Evolutionary conservation across 2,888 invertebrate genomes (phyloP).

Genomic region (Embidobia sp.): DNA sequence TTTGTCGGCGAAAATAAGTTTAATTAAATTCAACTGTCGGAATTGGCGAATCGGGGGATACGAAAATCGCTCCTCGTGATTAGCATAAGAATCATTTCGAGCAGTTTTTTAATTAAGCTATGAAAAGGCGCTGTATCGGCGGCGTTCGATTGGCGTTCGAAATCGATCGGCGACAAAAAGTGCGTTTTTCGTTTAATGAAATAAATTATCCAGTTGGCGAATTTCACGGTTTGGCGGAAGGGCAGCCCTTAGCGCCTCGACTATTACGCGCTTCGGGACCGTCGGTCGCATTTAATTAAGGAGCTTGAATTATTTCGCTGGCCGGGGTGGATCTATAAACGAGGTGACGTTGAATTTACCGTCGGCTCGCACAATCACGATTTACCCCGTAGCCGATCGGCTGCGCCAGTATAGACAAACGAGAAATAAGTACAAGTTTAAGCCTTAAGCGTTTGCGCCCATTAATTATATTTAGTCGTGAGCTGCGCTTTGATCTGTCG

Average conservation of each 20-base stretch:
- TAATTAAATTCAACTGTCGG: slow-evolving; percentile 19
- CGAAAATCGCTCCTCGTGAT: slow-evolving; percentile 10
- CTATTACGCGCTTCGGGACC: slow-evolving; percentile 56
- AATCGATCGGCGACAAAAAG: slow-evolving; percentile 37
- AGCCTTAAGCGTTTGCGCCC: neutral
- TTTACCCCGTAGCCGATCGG: slow-evolving; percentile 22
- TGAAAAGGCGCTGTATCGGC: slow-evolving; percentile 31
- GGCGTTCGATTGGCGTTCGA: slow-evolving; percentile 26
- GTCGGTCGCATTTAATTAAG: slow-evolving; percentile 70
- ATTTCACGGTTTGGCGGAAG: slow-evolving; percentile 44
- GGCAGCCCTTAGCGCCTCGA: slow-evolving; percentile 39
- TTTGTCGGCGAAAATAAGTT: slow-evolving; percentile 21
- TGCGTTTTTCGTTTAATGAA: slow-evolving; percentile 47
- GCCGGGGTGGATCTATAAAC: slow-evolving; percentile 48
- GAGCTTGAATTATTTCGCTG: slow-evolving; percentile 69
- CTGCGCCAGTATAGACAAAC: slow-evolving; percentile 14
- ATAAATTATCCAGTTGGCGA: slow-evolving; percentile 52
- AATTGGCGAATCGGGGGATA: slow-evolving; percentile 8
- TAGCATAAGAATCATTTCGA: slow-evolving; percentile 26
- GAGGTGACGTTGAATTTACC: slow-evolving; percentile 61
- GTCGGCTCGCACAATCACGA: slow-evolving; percentile 39
- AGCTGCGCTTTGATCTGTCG: neutral
- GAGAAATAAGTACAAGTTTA: slow-evolving; percentile 9
- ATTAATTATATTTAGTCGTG: neutral
- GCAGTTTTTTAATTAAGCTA: slow-evolving; percentile 34